These are phyloP conservation scores for Monochamus alternatus DNA, from an alignment of 2,888 invertebrate species.

Conservation along the genomic window DNA sequence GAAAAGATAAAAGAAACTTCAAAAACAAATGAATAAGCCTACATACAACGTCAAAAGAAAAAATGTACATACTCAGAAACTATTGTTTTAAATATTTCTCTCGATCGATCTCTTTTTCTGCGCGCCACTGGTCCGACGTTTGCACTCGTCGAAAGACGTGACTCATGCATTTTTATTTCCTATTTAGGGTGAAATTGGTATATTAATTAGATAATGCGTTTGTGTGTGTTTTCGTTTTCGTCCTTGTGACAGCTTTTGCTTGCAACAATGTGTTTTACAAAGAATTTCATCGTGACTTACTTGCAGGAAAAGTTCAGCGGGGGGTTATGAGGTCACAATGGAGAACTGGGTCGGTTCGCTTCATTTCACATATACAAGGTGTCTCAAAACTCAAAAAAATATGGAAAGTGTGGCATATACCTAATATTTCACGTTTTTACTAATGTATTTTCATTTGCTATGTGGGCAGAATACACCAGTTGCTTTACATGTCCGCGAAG, in stretches of 20 bases:
- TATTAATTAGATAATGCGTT: slow-evolving; percentile 42
- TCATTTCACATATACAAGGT: not conserved
- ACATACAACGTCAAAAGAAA: not conserved
- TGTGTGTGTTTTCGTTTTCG: not conserved
- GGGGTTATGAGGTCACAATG: not conserved
- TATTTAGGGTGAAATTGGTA: slow-evolving; percentile 40
- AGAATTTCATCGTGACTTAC: not conserved
- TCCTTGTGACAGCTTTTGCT: not conserved
- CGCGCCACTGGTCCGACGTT: slow-evolving; percentile 23
- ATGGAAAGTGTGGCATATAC: too few species aligned
- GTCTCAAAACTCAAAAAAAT: too few species aligned
- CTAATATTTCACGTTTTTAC: too few species aligned
- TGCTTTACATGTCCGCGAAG: too few species aligned
- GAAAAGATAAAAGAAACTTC: too few species aligned
- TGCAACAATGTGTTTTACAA: slow-evolving; percentile 4
- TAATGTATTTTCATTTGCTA: too few species aligned
- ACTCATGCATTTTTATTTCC: slow-evolving; percentile 46
- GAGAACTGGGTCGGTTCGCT: not conserved
- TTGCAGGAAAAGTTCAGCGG: not conserved
- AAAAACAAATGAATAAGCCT: too few species aligned
- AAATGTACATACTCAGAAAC: not conserved
- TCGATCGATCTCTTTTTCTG: not conserved
- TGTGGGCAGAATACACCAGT: too few species aligned
- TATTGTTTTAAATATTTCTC: not conserved
- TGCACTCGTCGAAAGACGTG: slow-evolving; percentile 30